phyloP scores from a whole-genome alignment of 2,888 invertebrate species.

The Pyrgus malvae region DNA sequence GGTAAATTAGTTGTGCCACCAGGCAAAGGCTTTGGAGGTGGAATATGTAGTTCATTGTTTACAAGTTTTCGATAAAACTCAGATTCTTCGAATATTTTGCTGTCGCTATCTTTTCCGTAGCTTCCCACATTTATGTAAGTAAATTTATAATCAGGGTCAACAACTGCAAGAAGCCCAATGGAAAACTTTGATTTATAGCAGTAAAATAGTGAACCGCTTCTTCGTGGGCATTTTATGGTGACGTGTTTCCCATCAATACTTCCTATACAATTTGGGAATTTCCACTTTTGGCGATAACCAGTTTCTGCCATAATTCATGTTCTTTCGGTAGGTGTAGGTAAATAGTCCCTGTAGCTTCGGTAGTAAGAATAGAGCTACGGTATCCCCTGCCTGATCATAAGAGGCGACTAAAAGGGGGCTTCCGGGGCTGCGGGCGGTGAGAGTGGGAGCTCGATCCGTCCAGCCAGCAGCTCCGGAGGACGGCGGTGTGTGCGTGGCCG shows the following conservation, averaged over 20 bases:
- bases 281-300: no score
- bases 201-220: slow-evolving; percentile 23
- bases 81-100: slow-evolving; percentile 10
- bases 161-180: slow-evolving; percentile 28
- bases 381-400: no score
- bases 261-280: slow-evolving; percentile 33
- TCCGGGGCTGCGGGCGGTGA: no score
- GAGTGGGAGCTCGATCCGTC: no score
- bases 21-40: slow-evolving; percentile 17
- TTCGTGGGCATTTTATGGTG: slow-evolving; percentile 27
- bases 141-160: slow-evolving; percentile 30
- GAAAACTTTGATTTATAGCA: slow-evolving; percentile 27
- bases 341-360: no score
- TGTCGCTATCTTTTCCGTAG: slow-evolving; percentile 26
- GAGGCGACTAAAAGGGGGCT: no score
- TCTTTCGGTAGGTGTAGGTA: no score
- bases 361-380: no score
- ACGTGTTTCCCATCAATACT: slow-evolving; percentile 35
- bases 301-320: no score
- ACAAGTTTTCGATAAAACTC: neutral
- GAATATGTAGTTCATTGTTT: slow-evolving; percentile 10
- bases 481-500: no score
- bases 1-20: slow-evolving; percentile 15
- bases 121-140: no score
- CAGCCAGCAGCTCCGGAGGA: no score